Evolutionary conservation across 2,888 invertebrate genomes (phyloP), one percentile per base, ranked within the genome.

Genomic region (Ditula angustiorana): DNA sequence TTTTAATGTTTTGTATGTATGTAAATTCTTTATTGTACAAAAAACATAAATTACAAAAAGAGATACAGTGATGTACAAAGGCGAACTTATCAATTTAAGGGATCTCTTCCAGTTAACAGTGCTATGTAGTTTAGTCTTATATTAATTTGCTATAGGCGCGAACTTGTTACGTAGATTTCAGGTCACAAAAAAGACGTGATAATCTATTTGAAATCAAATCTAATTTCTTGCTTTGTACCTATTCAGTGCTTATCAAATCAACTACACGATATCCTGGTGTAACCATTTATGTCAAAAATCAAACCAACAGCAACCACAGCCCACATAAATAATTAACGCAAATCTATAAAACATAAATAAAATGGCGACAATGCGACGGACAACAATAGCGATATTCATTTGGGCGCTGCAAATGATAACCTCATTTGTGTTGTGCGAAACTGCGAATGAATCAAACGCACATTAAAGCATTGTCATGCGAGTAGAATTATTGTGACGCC

Each of bases 401-500:
- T 72, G 72, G 73, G 67, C 73, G 69, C 70, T 90, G 90, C 84
- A 80, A 85, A 89, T 92, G 92, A 92, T 91, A 91, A 90, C 89
- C 90, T 91, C 90, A 91, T 91, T 88, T 89, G 80, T 85, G 83
- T 52, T 53, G 60, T 44, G 55, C 82, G 82, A 82, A 78, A 80
- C 73, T 67, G 80, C 80, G 86, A 87, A 92, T 92, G 91, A 92
- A 91, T 92, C 92, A 92, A 92, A 90, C 87, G 85, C 85, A 87
- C 85, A 89, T 90, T 90, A 90, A 86, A 91, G 88, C 91, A 90
- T 92, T 91, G 92, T 92, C 92, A 90, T 83, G 82, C 83, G 78
- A 75, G 83, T 89, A 90, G 90, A 92, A 88, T 91, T 92, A 91
- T 92, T 90, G 90, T 92, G 92, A 92, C 89, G 87, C 82, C 87